These are phyloP conservation scores for Bombus pascuorum DNA, from an alignment of 1,140 invertebrate genomes.

Conservation along the genomic window DNA sequence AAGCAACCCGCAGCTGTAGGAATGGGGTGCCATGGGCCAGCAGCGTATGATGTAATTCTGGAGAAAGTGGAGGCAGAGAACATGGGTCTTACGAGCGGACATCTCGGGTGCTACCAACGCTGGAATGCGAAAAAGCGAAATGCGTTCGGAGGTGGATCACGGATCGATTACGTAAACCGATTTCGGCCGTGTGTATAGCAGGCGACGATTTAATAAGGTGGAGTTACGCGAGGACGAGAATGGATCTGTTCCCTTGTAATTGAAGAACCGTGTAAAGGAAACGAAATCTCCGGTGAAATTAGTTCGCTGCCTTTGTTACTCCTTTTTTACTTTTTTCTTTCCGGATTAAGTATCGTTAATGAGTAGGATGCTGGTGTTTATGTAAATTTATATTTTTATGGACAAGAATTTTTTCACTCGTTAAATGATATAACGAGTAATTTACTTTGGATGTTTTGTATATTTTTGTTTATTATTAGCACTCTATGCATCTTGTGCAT, in stretches of 20 bases:
- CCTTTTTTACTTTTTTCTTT: background rate
- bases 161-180: conserved; percentile 46
- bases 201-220: conserved; percentile 34
- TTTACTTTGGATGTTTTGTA: too few relatives aligned
- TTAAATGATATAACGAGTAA: too few relatives aligned
- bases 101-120: conserved; percentile 13
- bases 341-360: background rate
- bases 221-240: background rate
- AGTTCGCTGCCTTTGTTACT: background rate
- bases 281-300: background rate
- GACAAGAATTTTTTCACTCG: too few relatives aligned
- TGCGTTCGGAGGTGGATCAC: conserved; percentile 48
- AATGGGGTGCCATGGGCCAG: conserved; percentile 51
- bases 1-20: conserved; percentile 38
- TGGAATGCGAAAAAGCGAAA: conserved; percentile 33
- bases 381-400: too few relatives aligned
- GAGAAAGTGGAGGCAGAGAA: conserved; percentile 57
- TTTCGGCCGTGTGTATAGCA: conserved; percentile 12
- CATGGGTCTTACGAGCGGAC: conserved; percentile 27
- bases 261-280: conserved; percentile 18
- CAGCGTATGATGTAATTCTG: conserved; percentile 61
- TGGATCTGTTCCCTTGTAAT: conserved; percentile 18
- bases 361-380: background rate
- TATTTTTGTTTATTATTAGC: too few relatives aligned
- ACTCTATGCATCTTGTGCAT: too few relatives aligned